phyloP scores from a whole-genome alignment of 53 echinoderm and acorn worm genomes.

The Stichopus horrens region DNA sequence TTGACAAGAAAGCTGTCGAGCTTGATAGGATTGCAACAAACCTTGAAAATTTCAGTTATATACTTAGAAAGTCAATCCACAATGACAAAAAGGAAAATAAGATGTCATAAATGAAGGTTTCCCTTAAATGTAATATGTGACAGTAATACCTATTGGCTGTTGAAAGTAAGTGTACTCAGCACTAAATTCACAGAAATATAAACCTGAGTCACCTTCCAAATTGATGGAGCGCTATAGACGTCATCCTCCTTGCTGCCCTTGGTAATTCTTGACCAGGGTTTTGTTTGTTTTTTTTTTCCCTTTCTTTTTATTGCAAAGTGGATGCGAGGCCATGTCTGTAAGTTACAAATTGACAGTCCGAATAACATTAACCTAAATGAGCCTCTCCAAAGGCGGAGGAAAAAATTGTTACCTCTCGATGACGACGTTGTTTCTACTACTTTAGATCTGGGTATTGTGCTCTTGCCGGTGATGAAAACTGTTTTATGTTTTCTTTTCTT shows the following conservation, averaged over 20 bases:
- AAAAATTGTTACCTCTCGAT: background rate
- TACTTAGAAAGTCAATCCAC: too few relatives aligned
- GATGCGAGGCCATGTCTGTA: conserved; percentile 1
- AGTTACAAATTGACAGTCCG: conserved; percentile 9
- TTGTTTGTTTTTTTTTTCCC: background rate
- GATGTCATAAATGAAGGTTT: too few relatives aligned
- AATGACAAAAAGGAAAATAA: too few relatives aligned
- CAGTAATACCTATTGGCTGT: too few relatives aligned
- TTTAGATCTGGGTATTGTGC: background rate
- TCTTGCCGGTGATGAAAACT: background rate
- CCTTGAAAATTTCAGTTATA: too few relatives aligned
- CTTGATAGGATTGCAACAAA: too few relatives aligned
- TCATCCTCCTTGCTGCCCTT: background rate
- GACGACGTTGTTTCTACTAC: background rate
- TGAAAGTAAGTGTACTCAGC: background rate
- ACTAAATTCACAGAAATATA: background rate
- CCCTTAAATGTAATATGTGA: too few relatives aligned
- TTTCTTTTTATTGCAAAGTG: background rate
- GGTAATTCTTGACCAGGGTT: background rate
- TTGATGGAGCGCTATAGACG: background rate
- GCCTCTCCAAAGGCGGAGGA: background rate
- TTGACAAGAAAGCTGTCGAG: too few relatives aligned
- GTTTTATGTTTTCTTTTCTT: background rate
- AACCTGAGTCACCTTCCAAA: background rate
- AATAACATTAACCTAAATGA: conserved; percentile 3